Conservation (phyloP, 2,113 vertebrate species). For the Gymnarchus niloticus region DNA sequence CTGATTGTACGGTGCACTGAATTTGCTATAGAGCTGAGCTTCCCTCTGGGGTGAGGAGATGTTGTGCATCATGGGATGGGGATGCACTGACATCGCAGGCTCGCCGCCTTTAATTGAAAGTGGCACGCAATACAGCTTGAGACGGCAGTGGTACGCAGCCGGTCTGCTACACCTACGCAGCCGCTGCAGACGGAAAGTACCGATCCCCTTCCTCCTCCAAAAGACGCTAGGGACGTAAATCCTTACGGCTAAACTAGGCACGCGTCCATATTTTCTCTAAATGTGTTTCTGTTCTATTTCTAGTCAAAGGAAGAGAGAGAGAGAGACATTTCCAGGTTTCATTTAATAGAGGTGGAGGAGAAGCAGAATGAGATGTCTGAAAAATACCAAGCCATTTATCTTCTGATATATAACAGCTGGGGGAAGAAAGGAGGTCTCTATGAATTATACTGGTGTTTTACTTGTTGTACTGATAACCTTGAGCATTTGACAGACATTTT, state of each 20-base stretch:
- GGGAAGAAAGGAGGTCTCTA: not conserved
- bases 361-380: constrained; percentile 10
- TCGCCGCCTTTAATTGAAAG: not conserved
- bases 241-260: not conserved
- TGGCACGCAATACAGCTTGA: not conserved
- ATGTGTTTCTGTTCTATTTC: not conserved
- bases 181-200: not conserved
- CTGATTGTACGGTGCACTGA: not conserved
- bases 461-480: constrained; percentile 22
- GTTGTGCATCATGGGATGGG: not conserved
- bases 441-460: constrained; percentile 18
- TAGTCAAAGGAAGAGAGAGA: not conserved
- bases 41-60: not conserved
- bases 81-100: not conserved
- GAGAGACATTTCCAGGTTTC: not conserved
- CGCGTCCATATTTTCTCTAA: constrained; percentile 5
- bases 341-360: constrained; percentile 1
- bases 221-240: not conserved
- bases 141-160: not conserved
- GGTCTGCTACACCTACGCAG: not conserved
- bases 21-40: not conserved
- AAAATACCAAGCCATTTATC: not conserved
- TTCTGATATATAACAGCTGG: constrained; percentile 14
- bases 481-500: constrained; percentile 18
- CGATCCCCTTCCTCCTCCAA: not conserved